phyloP scores from a whole-genome alignment of 2,888 invertebrate species.

The Oithona nana region DNA sequence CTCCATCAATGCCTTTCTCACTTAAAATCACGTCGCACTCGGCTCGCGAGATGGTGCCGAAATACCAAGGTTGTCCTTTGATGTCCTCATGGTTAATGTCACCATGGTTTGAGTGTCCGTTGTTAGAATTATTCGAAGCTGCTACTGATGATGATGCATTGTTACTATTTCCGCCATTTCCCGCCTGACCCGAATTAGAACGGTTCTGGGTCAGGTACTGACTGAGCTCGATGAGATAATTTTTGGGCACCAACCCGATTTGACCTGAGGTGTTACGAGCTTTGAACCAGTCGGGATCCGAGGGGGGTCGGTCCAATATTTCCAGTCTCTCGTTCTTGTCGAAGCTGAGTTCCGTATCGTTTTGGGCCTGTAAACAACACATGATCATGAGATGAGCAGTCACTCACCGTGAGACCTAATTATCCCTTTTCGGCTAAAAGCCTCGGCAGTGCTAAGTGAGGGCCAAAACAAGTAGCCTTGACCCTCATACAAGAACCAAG shows the following conservation, averaged over 20 bases:
- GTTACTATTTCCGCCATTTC: background rate
- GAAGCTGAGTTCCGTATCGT: constrained; percentile 86
- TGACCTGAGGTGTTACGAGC: constrained; percentile 82
- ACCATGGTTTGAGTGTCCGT: constrained; percentile 3
- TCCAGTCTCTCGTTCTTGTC: constrained; percentile 91
- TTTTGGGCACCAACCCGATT: constrained; percentile 82
- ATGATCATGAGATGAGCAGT: no score
- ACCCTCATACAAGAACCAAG: background rate
- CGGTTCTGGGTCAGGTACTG: constrained; percentile 15
- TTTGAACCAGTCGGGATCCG: constrained; percentile 97
- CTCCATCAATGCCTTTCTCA: constrained; percentile 88
- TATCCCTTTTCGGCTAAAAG: no score
- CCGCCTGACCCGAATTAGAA: background rate
- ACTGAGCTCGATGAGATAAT: constrained; percentile 55
- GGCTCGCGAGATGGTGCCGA: constrained; percentile 79
- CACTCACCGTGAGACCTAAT: background rate
- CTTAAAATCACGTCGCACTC: constrained; percentile 91
- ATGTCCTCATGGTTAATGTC: background rate
- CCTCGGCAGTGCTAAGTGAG: background rate
- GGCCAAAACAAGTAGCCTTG: background rate
- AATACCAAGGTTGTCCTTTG: constrained; percentile 69
- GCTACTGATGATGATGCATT: no score
- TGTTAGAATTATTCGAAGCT: constrained; percentile 23
- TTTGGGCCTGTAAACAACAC: constrained; percentile 62
- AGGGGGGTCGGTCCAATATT: constrained; percentile 82